A percentile compares a stretch with the other conserved stretches of the same genome.
Conservation (phyloP, 2,113 vertebrate genomes). For the Oncorhynchus clarkii region DNA sequence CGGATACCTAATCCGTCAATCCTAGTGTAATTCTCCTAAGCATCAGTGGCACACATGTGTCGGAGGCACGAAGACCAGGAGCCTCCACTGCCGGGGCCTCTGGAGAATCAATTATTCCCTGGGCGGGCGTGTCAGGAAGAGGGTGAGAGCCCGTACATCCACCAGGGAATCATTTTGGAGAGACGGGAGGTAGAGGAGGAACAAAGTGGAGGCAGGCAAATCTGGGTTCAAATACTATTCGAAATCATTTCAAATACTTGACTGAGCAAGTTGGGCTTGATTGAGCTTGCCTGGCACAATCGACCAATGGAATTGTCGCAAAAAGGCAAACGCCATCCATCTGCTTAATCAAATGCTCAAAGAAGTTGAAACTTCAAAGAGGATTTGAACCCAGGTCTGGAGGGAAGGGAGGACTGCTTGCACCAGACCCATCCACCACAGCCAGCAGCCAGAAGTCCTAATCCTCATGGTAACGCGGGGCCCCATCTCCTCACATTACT, state of each 20-base stretch:
- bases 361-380: neutral
- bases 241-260: no score
- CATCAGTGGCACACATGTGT: constrained; percentile 29
- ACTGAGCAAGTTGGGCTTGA: no score
- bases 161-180: constrained; percentile 50
- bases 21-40: constrained; percentile 30
- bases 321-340: no score
- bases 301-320: no score
- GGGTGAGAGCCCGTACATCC: constrained; percentile 29
- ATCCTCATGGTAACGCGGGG: constrained; percentile 53
- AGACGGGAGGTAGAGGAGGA: constrained; percentile 37
- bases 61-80: constrained; percentile 29
- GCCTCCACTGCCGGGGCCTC: constrained; percentile 29
- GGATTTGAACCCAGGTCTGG: constrained; percentile 28
- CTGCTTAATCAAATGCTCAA: no score
- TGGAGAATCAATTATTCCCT: constrained; percentile 61
- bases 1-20: constrained; percentile 29
- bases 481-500: constrained; percentile 61
- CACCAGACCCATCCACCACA: constrained; percentile 34
- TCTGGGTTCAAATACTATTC: no score
- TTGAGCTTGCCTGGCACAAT: no score
- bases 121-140: constrained; percentile 44
- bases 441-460: constrained; percentile 49
- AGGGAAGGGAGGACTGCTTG: neutral
- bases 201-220: constrained; percentile 12